Base-by-base conservation (phyloP, 2,797 vertebrate species). In the Serranus cabrilla region DNA sequence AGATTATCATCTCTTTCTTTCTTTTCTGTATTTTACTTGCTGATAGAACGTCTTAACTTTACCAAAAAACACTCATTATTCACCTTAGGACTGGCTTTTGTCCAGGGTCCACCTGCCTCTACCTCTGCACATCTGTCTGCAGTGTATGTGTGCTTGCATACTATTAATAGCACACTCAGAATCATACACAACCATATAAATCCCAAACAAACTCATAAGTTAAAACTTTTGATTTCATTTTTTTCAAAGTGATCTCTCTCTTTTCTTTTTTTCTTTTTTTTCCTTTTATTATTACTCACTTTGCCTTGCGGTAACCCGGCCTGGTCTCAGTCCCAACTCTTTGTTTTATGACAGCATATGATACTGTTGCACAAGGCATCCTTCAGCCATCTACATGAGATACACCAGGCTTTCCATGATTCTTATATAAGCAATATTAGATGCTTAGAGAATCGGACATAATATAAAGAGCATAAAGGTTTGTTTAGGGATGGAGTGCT, bases 1-100 rank as follows among this genome's bases (percentile, higher is more conserved):
- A 67, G 78, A 83, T 85, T 67, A 86, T 81, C 71, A 71, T 80
- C 70, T 83, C 39, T 42, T 64, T 75, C 78, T 71, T 75, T 61
- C 47, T 72, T 39, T 21, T 67, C 55, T 83, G 61, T 72, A 66
- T 74, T 74, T 78, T 20, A 57, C 47, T 69, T 65, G 57, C 76
- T 81, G 73, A 84, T 69, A 62, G n/a, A 55, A 70, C 1, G 5
- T 60, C 69, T 67, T 71, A 77, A 63, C 63, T 75, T 66, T 50
- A 58, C 31, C 73, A 42, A 70, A 68, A 50, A 71, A 21, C 17
- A 7, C 31, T 71, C 37, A 27, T 52, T n/a, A 60, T 71, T 65
- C 18, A 63, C 63, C 42, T 76, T 14, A 43, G 4, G 54, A 50
- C 39, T 27, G n/a, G 21, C 52, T 65, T 74, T 81, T 13, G 75